Evolutionary conservation across 2,113 vertebrate genomes (phyloP).

Genomic region (Sapajus apella): DNA sequence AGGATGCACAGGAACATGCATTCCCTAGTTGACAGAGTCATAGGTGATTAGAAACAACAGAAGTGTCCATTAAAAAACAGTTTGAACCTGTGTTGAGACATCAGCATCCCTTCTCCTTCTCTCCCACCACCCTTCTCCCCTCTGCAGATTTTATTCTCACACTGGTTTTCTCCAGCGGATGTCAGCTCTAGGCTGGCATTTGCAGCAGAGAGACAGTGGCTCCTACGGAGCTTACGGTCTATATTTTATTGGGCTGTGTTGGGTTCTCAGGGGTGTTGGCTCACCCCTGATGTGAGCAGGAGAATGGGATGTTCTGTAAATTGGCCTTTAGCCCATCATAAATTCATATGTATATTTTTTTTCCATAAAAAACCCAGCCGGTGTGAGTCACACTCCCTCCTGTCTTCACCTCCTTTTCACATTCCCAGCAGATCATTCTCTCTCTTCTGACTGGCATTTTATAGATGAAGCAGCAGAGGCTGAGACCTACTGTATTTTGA

Average conservation of each 20-base stretch:
- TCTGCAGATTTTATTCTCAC: neutral
- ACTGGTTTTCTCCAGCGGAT: neutral
- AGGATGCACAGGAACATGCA: no score
- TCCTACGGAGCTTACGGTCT: neutral
- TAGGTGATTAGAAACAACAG: neutral
- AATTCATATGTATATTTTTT: neutral
- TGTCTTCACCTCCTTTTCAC: neutral
- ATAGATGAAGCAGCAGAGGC: neutral
- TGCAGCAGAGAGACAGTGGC: neutral
- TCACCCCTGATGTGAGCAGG: neutral
- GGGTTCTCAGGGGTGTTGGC: neutral
- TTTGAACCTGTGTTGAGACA: accelerated
- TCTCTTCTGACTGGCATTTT: neutral
- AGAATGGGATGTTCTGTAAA: neutral
- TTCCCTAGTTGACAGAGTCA: neutral
- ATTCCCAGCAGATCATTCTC: neutral
- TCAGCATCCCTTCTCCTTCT: accelerated
- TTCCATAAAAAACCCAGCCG: neutral
- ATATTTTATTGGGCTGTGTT: neutral
- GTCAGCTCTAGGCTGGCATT: neutral
- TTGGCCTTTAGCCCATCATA: neutral
- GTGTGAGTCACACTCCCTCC: neutral
- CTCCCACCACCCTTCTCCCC: accelerated
- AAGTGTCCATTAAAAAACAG: neutral
- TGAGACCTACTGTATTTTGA: neutral